These are phyloP conservation scores for Platyura marginata DNA, from an alignment of 1,140 invertebrate genomes.

Conservation along the genomic window DNA sequence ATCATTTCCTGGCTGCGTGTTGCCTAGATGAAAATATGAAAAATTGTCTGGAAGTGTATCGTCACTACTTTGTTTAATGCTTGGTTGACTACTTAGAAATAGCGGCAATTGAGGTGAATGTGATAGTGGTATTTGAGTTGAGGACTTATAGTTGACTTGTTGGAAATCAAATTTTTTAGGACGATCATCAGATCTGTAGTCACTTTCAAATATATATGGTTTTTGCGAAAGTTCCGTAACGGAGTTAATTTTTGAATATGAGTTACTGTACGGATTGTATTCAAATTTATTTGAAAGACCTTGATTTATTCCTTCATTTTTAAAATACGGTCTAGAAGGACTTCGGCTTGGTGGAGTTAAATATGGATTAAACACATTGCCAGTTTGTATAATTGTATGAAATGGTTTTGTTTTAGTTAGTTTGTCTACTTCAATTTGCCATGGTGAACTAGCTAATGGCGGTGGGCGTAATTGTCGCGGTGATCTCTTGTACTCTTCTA, in stretches of 20 bases:
- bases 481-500: constrained; percentile 9
- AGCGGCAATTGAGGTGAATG: neutral
- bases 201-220: neutral
- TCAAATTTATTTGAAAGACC: neutral
- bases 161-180: neutral
- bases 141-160: neutral
- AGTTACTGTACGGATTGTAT: neutral
- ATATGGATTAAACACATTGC: constrained; percentile 16
- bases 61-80: constrained; percentile 10
- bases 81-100: neutral
- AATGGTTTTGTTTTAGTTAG: constrained; percentile 10
- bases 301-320: neutral
- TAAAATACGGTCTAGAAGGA: neutral
- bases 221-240: neutral
- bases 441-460: constrained; percentile 2
- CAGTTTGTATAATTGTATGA: constrained; percentile 6
- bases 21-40: constrained; percentile 21
- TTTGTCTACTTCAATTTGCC: neutral
- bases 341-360: constrained; percentile 10
- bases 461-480: constrained; percentile 15
- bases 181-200: neutral
- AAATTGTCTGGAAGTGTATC: constrained; percentile 16
- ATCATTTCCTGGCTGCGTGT: constrained; percentile 3
- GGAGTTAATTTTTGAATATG: neutral
- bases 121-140: neutral